Conservation (phyloP, 2,888 invertebrate genomes). For the Drosophila pseudotakahashii region DNA sequence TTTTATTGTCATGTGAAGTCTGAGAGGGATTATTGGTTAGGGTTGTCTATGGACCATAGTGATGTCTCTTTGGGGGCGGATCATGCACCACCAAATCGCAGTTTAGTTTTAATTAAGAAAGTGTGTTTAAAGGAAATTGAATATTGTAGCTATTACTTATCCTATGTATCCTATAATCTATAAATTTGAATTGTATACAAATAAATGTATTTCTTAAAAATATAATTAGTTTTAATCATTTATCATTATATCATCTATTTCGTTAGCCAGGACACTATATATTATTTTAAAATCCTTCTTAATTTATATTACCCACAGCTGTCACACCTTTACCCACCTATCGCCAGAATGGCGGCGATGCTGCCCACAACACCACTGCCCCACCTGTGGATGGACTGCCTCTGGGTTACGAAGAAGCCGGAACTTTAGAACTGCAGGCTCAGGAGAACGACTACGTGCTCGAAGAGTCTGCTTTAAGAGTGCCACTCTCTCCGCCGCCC, state of each 20-base stretch:
- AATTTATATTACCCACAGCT: slow-evolving; percentile 20
- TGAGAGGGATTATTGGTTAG: not conserved
- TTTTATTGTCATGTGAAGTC: slow-evolving; percentile 56
- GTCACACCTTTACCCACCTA: slow-evolving; percentile 50
- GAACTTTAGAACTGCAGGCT: slow-evolving; percentile 56
- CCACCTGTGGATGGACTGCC: slow-evolving; percentile 29
- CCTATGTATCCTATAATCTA: no score
- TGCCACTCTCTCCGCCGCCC: slow-evolving; percentile 64
- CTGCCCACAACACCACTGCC: slow-evolving; percentile 1
- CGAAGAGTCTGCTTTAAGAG: slow-evolving; percentile 33
- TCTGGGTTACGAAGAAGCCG: slow-evolving; percentile 39
- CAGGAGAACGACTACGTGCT: slow-evolving; percentile 65
- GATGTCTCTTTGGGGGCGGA: slow-evolving; percentile 3
- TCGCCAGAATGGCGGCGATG: slow-evolving; percentile 39
- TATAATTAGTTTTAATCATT: no score
- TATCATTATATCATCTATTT: no score
- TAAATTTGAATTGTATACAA: no score
- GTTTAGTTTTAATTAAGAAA: slow-evolving; percentile 10
- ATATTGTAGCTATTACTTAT: no score
- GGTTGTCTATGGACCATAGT: not conserved
- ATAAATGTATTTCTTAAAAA: no score
- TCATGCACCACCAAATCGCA: no score
- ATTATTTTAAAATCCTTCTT: not conserved
- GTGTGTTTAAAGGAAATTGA: not conserved
- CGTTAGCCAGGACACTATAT: no score